Base-by-base conservation (phyloP, 1,140 invertebrate species). In the Drosophila saltans region DNA sequence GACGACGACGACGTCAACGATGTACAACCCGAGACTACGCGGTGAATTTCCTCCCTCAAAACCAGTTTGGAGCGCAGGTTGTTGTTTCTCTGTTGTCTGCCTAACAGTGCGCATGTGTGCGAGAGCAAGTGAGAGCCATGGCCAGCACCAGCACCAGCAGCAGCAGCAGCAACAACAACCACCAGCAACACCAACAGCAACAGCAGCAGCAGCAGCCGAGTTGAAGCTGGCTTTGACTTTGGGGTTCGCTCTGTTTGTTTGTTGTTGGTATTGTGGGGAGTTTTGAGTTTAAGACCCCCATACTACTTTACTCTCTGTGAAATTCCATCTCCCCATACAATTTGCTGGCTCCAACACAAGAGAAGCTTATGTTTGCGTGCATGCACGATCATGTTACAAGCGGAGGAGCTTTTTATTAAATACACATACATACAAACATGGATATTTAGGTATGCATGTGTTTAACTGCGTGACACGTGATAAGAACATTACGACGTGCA, bases 11-110 rank as follows among this genome's bases (percentile, higher is more conserved):
- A 43, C 41, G 41, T 4, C 41, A 3, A 43, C 41, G n/a, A 16
- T 16, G 16, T 16, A 43, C 11, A n/a, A 43, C 33, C 45, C 1
- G 10, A 9, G 8, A 40, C 39, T 11, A 40, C 39, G 24, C 39
- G 24, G 45, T 52, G 45, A 74, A 75, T 90, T 88, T 89, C 84
- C 84, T 89, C 84, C 84, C 85, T 78, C 75, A 69, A 89, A 89
- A 89, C 84, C 85, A 84, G 84, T 88, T 89, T 84, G 75, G 85
- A 89, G 84, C 78, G 75, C 81, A 84, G 84, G 69, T 88, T 80
- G 62, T 59, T 59, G 62, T 59, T 59, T 52, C 24, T 52, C 45
- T 52, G 45, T 9, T 10, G 21, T 52, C 21, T 59, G 57, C 57
- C 2, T 52, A 80, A 80, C 63, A 83, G 84, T 84, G 83, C 83